Evolutionary conservation across 2,113 vertebrate species (phyloP), one percentile per base, ranked within the genome.

Genomic region (Petromus typicus): DNA sequence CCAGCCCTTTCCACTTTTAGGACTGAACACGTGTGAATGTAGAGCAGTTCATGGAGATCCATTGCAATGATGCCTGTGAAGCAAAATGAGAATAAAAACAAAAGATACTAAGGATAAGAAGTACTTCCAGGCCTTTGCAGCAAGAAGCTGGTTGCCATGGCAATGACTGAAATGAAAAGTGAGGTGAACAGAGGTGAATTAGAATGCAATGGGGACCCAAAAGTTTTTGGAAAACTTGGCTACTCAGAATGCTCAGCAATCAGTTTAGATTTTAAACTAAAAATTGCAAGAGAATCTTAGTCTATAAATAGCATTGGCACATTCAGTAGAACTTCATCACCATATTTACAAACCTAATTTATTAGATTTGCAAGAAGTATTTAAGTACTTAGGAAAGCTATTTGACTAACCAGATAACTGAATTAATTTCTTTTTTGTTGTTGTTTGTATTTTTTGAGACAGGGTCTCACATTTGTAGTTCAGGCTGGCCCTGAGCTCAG

Each of bases 361-460:
- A 89, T 81, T 79, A 32, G 76, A 92, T 92, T 78, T 66, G 2
- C n/a, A n/a, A n/a, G n/a, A n/a, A n/a, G n/a, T n/a, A n/a, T n/a
- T n/a, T n/a, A n/a, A n/a, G n/a, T 48, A 48, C 57, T 69, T 86
- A 57, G 54, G 56, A 75, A 89, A 91, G 37, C 79, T 66, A 16
- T 75, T 89, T 37, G 7, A 25, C 37, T 84, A 91, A n/a, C 23
- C 54, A 89, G 83, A 56, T 22, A 85, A 76, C 7, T 86, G 80
- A 48, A 48, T 86, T 71, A 64, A 3, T 78, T 69, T 56, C 4
- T n/a, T n/a, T n/a, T n/a, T n/a, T n/a, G n/a, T n/a, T n/a, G n/a
- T n/a, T n/a, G n/a, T n/a, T n/a, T n/a, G n/a, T n/a, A n/a, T n/a
- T n/a, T n/a, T n/a, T n/a, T n/a, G n/a, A n/a, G n/a, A n/a, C n/a